Evolutionary conservation across 2,113 vertebrate species (phyloP), one percentile per base, ranked within the genome.

Genomic region (Coryphaenoides rupestris): DNA sequence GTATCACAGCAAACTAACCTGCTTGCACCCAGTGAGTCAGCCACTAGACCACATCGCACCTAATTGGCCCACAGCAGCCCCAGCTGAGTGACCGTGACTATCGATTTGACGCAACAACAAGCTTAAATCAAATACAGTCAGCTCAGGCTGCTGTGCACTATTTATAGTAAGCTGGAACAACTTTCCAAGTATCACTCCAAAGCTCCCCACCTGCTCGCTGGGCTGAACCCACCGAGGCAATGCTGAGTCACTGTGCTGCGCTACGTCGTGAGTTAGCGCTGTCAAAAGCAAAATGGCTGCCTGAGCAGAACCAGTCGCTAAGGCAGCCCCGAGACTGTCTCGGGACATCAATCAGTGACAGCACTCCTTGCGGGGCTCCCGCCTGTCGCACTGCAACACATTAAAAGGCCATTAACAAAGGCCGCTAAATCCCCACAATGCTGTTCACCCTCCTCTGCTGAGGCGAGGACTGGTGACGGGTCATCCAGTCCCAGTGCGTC

Each of bases 341-440:
- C 24, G 12, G 47, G 74, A 81, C 81, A 86, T 89, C 76, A 84
- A 83, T 88, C 83, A 83, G 72, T 50, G 2, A 50, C 56, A 55
- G 60, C 55, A 2, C 65, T 58, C 60, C 53, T 63, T 70, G 52
- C 58, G 61, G 28, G 65, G 40, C 53, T 40, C 60, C 66, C 21
- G 21, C 26, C 64, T 3, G 49, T 54, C 21, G 62, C 57, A 75
- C 78, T 76, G 75, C 71, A 64, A 72, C 69, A 75, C 62, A 73
- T 62, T 69, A 40, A 40, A 40, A 65, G 69, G 65, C 69, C 85
- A 89, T 89, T 91, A 87, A 40, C 33, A 86, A 86, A 84, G 70
- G 72, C 73, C 74, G 86, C 87, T 82, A 86, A 60, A 66, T 68
- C 74, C 78, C 72, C 69, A 72, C 75, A 60, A 77, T 78, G 73